Evolutionary conservation across 2,888 invertebrate species (phyloP).

Genomic region (Vesta saturnalis): DNA sequence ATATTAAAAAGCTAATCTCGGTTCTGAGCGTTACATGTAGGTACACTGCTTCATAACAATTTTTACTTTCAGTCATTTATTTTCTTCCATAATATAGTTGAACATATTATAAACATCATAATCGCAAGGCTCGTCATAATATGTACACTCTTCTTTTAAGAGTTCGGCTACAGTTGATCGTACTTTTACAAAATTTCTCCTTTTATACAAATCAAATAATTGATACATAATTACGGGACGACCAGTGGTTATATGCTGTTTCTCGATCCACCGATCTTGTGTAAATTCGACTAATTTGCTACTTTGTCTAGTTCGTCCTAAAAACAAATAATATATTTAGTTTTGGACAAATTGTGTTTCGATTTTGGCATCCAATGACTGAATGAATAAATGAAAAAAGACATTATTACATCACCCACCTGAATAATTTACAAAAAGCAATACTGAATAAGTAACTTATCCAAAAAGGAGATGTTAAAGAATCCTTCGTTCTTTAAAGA

Average conservation of each 20-base stretch:
- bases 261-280: slow-evolving; percentile 19
- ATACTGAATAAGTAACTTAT: background rate
- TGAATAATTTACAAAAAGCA: background rate
- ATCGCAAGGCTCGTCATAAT: too few species aligned
- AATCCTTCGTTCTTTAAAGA: slow-evolving; percentile 13
- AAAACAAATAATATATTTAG: slow-evolving; percentile 3
- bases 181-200: background rate
- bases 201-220: slow-evolving; percentile 21
- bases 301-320: slow-evolving; percentile 27
- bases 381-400: background rate
- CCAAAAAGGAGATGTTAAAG: slow-evolving; percentile 12
- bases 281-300: slow-evolving; percentile 25
- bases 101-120: background rate
- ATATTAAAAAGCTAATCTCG: background rate
- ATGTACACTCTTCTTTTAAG: too few species aligned
- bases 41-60: background rate
- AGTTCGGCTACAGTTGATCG: background rate
- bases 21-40: background rate
- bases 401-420: background rate
- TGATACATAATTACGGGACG: slow-evolving; percentile 30
- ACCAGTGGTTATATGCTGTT: slow-evolving; percentile 29
- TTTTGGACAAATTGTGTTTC: background rate
- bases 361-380: background rate
- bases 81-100: background rate
- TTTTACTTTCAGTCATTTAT: background rate